Percentiles rank a stretch among this genome's conserved stretches.
Evolutionary conservation across 2,113 vertebrate genomes (phyloP).

Genomic region (Sylvietta virens): DNA sequence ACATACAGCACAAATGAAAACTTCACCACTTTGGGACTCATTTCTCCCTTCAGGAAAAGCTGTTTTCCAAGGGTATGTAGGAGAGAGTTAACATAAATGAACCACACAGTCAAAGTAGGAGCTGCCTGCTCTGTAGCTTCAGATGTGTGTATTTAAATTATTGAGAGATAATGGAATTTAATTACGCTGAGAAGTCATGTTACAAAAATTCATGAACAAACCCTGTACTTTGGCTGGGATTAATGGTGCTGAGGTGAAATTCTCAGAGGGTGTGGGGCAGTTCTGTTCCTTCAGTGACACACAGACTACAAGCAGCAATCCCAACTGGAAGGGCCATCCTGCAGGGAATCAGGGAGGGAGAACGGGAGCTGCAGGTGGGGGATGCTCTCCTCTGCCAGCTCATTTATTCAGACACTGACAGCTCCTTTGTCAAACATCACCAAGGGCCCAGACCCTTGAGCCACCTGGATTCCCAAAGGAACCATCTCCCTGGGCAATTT

Average conservation of each 20-base stretch:
- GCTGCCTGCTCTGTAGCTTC: conserved; percentile 29
- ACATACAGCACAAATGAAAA: conserved; percentile 45
- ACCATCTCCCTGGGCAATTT: background rate
- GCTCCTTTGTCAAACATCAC: background rate
- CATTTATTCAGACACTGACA: background rate
- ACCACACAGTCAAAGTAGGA: background rate
- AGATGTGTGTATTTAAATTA: conserved; percentile 38
- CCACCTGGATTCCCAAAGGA: background rate
- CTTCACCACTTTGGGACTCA: conserved; percentile 41
- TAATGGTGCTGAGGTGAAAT: background rate
- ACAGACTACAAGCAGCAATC: background rate
- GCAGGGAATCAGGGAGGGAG: background rate
- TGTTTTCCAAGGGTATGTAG: conserved; percentile 37
- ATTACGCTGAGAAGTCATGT: background rate
- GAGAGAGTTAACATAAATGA: conserved; percentile 52
- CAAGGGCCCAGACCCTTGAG: background rate
- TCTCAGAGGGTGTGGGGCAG: background rate
- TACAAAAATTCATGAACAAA: background rate
- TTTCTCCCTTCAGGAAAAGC: conserved; percentile 50
- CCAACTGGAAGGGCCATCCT: background rate
- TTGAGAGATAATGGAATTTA: conserved; percentile 44
- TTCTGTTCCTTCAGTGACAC: background rate
- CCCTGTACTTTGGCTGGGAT: background rate
- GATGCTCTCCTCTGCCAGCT: background rate
- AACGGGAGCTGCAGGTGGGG: rapidly evolving